These are phyloP conservation scores for Nomada fucata DNA, from an alignment of 2,888 invertebrate genomes.

Conservation along the genomic window DNA sequence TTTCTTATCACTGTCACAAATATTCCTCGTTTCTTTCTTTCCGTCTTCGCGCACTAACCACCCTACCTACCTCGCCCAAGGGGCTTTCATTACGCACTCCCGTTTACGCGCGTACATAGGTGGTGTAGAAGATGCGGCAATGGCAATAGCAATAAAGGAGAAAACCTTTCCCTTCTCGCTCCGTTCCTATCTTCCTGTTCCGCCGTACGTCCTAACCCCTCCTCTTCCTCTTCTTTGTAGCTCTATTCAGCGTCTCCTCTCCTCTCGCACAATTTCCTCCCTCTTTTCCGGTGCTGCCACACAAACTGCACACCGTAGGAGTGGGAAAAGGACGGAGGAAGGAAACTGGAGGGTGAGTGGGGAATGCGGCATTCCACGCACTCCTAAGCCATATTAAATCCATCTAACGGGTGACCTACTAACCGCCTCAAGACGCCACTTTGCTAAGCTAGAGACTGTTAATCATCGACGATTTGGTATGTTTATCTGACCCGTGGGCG, in stretches of 20 bases:
- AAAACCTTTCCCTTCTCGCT: constrained; percentile 11
- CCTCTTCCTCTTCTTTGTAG: constrained; percentile 35
- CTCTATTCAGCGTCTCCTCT: constrained; percentile 19
- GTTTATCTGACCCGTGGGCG: neutral
- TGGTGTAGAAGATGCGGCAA: constrained; percentile 41
- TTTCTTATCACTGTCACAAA: neutral
- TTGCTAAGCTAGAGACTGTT: constrained; percentile 34
- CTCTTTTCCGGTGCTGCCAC: constrained; percentile 40
- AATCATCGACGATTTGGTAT: neutral
- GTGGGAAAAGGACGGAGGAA: constrained; percentile 34
- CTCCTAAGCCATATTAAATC: constrained; percentile 74
- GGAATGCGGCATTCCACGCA: constrained; percentile 72
- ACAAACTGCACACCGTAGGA: constrained; percentile 7
- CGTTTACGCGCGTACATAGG: constrained; percentile 27
- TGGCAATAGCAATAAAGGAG: constrained; percentile 16
- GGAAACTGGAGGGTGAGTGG: constrained; percentile 53
- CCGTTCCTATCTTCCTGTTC: constrained; percentile 8
- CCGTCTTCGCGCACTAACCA: neutral
- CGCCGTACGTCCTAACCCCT: constrained; percentile 22
- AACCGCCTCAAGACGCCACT: constrained; percentile 38
- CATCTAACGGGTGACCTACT: constrained; percentile 71
- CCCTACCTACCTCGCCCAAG: no score
- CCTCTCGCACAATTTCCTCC: constrained; percentile 66
- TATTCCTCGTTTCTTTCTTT: neutral
- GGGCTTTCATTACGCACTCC: neutral